Evolutionary conservation across 2,797 vertebrate genomes (phyloP).

Genomic region (Mus minutoides): DNA sequence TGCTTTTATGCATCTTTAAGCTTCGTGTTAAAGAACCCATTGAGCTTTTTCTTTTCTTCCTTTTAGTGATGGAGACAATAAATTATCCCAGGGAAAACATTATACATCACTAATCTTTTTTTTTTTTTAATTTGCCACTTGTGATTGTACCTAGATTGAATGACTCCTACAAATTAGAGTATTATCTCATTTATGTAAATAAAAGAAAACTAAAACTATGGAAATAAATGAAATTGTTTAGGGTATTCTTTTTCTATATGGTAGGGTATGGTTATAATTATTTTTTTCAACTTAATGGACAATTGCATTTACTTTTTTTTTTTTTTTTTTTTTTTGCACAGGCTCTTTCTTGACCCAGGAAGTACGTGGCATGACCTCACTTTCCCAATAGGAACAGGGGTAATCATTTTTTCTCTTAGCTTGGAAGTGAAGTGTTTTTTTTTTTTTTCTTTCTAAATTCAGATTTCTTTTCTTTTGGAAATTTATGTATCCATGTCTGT

Average conservation of each 20-base stretch:
- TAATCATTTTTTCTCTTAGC: not conserved
- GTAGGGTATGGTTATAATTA: not conserved
- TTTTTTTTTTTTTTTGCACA: not conserved
- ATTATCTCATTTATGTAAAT: not conserved
- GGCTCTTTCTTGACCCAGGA: conserved; percentile 23
- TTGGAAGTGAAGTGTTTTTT: conserved; percentile 1
- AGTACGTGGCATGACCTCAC: not conserved
- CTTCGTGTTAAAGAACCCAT: conserved; percentile 57
- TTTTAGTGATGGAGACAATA: conserved; percentile 61
- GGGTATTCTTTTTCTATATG: not conserved
- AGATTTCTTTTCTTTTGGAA: not conserved
- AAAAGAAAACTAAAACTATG: conserved; percentile 5
- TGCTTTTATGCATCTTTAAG: conserved; percentile 69
- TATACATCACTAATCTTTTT: conserved; percentile 38
- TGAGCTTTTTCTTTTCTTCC: conserved; percentile 19
- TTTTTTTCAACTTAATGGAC: conserved; percentile 18
- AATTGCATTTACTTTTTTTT: not conserved
- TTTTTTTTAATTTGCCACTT: conserved; percentile 40
- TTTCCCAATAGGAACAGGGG: conserved; percentile 17
- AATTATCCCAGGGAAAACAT: conserved; percentile 35
- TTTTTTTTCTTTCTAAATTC: conserved; percentile 24
- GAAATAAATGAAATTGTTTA: conserved; percentile 30
- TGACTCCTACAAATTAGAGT: conserved; percentile 12
- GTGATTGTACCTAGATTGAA: conserved; percentile 36
- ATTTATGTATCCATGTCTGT: not conserved